Base-by-base conservation (phyloP, 2,888 invertebrate genomes). In the Metacarcinus magister region DNA sequence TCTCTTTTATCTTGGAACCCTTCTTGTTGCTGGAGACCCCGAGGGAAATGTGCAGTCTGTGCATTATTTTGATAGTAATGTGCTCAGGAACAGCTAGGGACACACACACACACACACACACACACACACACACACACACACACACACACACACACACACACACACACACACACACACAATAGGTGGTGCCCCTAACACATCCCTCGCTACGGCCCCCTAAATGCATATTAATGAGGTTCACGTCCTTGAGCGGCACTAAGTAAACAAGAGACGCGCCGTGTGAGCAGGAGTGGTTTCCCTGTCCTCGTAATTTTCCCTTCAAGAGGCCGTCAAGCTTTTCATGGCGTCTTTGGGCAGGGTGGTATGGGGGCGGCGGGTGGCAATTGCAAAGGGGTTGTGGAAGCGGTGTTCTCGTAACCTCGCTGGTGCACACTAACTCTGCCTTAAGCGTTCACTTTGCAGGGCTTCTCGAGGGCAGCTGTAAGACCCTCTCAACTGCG, bases 401-500 rank as follows among this genome's bases (percentile, higher is more conserved):
- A 23, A 75, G 75, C 23, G 48, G 48, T 5, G 67, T 67, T 19
- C 32, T 7, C 39, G 39, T 5, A 39, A 16, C 87, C 87, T 87
- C 87, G 87, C 39, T 75, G 75, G n/a, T 23, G 75, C 75, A 23
- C 23, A 75, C 75, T 75, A 23, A 0, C 75, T 75, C 75, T 5
- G 75, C 75, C 95, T 90, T 95, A 95, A 95, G 95, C 87, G 60
- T 44, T n/a, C 32, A 32, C 44, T 32, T 90, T 93, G 95, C 60
- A 44, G 87, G 95, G 93, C 95, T 95, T 95, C 95, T 39, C 92
- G 60, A 23, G 95, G 95, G 89, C 95, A 67, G 54, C 87, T 23
- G 67, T 95, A 93, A 95, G 90, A 67, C 95, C 93, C 10, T 95
- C 95, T 95, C 95, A 95, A 93, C 93, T 94, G 94, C 95, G 90